phyloP scores from a whole-genome alignment of 2,888 invertebrate species.

The Zelleria hepariella region DNA sequence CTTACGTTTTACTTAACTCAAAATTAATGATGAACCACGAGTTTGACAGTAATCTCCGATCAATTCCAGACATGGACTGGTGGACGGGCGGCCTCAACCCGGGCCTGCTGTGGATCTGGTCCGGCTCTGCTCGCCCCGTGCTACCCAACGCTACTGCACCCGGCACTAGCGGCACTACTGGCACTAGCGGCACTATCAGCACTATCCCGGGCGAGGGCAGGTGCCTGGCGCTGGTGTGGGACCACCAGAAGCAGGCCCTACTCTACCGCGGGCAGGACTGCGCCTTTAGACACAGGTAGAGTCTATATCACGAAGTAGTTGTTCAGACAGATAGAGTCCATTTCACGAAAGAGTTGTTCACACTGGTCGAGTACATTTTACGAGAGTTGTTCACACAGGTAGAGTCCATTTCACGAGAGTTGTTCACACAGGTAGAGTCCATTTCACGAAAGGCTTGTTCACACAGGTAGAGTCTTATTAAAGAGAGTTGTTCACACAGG shows the following conservation, averaged over 20 bases:
- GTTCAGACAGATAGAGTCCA: too few species aligned
- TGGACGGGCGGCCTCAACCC: constrained; percentile 91
- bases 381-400: too few species aligned
- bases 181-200: constrained; percentile 9
- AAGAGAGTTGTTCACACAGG: too few species aligned
- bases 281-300: constrained; percentile 63
- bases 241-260: constrained; percentile 73
- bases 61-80: constrained; percentile 75
- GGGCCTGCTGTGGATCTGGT: constrained; percentile 90
- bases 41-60: too few species aligned
- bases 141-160: constrained; percentile 42
- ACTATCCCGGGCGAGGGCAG: constrained; percentile 75
- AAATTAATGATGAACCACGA: too few species aligned
- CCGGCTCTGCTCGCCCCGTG: constrained; percentile 84
- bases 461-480: too few species aligned
- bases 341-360: too few species aligned
- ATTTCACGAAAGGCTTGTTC: too few species aligned
- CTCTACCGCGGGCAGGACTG: constrained; percentile 83
- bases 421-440: too few species aligned
- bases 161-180: constrained; percentile 8
- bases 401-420: too few species aligned
- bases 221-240: constrained; percentile 79
- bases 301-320: neutral
- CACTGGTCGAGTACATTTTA: too few species aligned
- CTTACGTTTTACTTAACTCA: too few species aligned